Percentiles rank a stretch among this genome's conserved stretches.
Conservation (phyloP, 2,888 invertebrate genomes). For the Sericinus montela region DNA sequence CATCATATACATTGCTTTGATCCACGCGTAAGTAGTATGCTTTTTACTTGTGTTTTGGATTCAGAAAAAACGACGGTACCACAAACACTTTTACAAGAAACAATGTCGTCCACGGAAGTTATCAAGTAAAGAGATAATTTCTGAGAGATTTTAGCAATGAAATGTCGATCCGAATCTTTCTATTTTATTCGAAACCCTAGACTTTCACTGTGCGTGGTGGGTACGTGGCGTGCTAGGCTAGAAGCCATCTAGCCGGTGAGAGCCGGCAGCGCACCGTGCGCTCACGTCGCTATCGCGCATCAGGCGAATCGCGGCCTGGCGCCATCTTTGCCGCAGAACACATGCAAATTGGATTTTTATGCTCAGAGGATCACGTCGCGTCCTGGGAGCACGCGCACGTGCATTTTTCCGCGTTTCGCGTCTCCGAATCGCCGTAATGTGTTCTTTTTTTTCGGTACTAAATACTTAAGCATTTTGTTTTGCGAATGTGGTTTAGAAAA, state of each 20-base stretch:
- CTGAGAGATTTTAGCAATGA: too few relatives aligned
- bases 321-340: constrained; percentile 30
- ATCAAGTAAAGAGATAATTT: too few relatives aligned
- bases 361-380: constrained; percentile 16
- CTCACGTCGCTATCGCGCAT: constrained; percentile 27
- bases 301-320: constrained; percentile 24
- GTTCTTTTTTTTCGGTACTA: not conserved
- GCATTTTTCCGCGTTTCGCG: constrained; percentile 23
- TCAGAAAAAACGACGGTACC: too few relatives aligned
- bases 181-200: too few relatives aligned
- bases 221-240: too few relatives aligned
- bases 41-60: too few relatives aligned
- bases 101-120: too few relatives aligned
- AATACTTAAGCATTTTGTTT: not conserved
- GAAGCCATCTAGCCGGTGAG: not conserved
- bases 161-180: too few relatives aligned
- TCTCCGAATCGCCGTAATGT: constrained; percentile 4
- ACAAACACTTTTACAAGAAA: too few relatives aligned
- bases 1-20: too few relatives aligned
- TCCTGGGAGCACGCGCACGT: constrained; percentile 22
- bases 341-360: constrained; percentile 42
- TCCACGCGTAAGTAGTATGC: too few relatives aligned
- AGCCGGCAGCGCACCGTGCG: constrained; percentile 13
- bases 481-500: constrained; percentile 3
- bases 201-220: too few relatives aligned